Evolutionary conservation across 2,113 vertebrate genomes (phyloP), one percentile per base, ranked within the genome.

Genomic region (Pseudorhombus dupliciocellatus): DNA sequence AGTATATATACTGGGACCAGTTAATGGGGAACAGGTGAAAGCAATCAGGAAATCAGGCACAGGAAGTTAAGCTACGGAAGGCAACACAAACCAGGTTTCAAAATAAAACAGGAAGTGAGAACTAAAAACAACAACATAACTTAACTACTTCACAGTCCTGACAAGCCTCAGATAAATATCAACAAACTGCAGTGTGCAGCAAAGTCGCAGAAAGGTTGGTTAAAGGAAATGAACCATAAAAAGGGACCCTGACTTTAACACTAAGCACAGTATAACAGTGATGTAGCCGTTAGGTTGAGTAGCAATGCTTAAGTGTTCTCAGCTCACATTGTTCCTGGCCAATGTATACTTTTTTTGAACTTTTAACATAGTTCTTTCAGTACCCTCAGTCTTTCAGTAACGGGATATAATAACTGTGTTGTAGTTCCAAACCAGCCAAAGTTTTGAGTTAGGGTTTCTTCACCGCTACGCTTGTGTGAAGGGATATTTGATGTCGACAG

Each of bases 401-500:
- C 4, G 9, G 21, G n/a, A 50, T 21, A 3, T 50, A 8, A 50
- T 3, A 20, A 15, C 1, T 37, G 11, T 25, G 12, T 53, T 53
- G 21, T 16, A 53, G 21, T 24, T 53, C 16, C 24, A 53, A 53
- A 50, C 8, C 51, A 26, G 21, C 5, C 21, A 53, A 6, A 24
- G n/a, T 5, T 2, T 52, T 24, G 3, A 24, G 14, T n/a, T 14
- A 30, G 48, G 48, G 40, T 51, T 40, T 18, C 2, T 57, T 37
- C 42, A 14, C 8, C 26, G 28, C 37, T 40, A 56, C 34, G 64
- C 30, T 25, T 62, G 24, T 37, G 25, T 30, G 53, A 59, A 18
- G 60, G 55, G 65, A 67, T 30, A 16, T 60, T 61, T 46, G 42
- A 28, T 1, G 50, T 34, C 20, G 22, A 51, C 68, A 55, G 21